Evolutionary conservation across 2,113 vertebrate genomes (phyloP).

Genomic region (Apistogramma diplotaenia): DNA sequence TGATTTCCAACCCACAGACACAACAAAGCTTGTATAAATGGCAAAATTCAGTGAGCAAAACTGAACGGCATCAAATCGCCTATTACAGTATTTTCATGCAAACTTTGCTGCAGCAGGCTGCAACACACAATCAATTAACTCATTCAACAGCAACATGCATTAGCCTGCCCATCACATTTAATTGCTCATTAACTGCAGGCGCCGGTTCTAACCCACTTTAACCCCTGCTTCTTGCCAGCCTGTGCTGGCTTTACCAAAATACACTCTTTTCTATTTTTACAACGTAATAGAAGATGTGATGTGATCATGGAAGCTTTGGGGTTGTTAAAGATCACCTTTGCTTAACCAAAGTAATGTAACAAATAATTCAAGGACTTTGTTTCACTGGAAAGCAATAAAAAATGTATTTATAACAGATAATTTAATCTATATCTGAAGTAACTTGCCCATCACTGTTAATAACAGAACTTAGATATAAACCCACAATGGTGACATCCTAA

Average conservation of each 20-base stretch:
- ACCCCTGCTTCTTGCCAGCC: background rate
- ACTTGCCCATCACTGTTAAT: background rate
- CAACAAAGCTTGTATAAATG: background rate
- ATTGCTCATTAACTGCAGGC: background rate
- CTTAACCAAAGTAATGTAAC: background rate
- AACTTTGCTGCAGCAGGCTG: background rate
- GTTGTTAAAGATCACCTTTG: background rate
- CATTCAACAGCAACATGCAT: background rate
- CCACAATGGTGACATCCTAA: too few species aligned
- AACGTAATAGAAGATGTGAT: background rate
- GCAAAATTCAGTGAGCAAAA: background rate
- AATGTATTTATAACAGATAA: background rate
- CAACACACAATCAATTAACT: background rate
- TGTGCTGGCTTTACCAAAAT: background rate
- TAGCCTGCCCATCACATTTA: background rate
- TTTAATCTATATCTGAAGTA: background rate
- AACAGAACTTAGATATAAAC: background rate
- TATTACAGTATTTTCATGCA: background rate
- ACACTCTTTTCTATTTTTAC: background rate
- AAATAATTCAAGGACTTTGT: background rate
- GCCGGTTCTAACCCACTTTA: background rate
- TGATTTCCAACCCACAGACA: background rate
- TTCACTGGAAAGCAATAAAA: background rate
- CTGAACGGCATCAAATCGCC: background rate
- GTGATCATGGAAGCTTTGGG: background rate